Conservation (phyloP, 2,888 invertebrate genomes). For the Corythucha ciliata region DNA sequence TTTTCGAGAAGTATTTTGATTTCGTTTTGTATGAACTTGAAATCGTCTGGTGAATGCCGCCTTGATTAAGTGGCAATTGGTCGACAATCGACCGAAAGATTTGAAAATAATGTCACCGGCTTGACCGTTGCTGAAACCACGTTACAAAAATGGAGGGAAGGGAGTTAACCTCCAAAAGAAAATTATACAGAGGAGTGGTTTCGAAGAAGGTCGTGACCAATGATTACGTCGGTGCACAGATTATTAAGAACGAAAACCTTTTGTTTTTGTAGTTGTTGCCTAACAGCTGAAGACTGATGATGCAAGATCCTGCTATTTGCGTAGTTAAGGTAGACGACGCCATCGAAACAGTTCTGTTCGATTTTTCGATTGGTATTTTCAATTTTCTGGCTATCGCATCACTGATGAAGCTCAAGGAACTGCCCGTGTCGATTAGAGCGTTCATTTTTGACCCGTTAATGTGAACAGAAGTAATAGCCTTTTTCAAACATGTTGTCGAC, state of each 20-base stretch:
- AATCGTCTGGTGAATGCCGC: too few relatives aligned
- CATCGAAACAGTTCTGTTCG: neutral
- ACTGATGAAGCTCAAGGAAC: conserved; percentile 7
- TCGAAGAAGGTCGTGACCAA: neutral
- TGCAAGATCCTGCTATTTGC: neutral
- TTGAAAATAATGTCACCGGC: too few relatives aligned
- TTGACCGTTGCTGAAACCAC: too few relatives aligned
- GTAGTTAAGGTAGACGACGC: neutral
- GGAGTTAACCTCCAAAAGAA: too few relatives aligned
- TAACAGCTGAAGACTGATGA: neutral
- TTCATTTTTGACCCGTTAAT: neutral
- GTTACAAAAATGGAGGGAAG: too few relatives aligned
- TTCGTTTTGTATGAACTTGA: too few relatives aligned
- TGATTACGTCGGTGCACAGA: neutral
- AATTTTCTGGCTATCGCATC: neutral
- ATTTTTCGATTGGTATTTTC: neutral
- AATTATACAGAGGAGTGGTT: neutral
- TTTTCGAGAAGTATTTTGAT: neutral
- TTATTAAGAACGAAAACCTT: neutral
- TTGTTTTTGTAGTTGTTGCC: neutral
- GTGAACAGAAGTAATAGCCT: too few relatives aligned
- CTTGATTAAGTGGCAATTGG: too few relatives aligned
- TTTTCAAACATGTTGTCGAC: too few relatives aligned
- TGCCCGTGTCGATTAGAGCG: conserved; percentile 8
- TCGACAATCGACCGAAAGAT: too few relatives aligned